A percentile compares a stretch with the other conserved stretches of the same genome.
Evolutionary conservation across 2,888 invertebrate genomes (phyloP).

Genomic region (Eubasilissa splendida): DNA sequence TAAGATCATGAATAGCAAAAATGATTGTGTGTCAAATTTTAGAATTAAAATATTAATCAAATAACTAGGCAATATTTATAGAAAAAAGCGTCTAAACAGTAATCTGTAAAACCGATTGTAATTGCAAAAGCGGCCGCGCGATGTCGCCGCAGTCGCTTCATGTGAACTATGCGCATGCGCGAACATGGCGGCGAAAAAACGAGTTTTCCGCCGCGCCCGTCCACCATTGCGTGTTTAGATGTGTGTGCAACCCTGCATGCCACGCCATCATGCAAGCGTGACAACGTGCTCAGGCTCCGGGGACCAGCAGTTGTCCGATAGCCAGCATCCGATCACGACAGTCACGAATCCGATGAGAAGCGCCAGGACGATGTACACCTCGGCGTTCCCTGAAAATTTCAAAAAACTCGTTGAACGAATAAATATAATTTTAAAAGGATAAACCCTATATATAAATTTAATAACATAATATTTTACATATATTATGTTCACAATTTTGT

Average conservation of each 20-base stretch:
- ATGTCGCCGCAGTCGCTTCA: conserved; percentile 18
- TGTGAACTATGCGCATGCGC: conserved; percentile 37
- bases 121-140: conserved; percentile 34
- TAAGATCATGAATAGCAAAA: too few relatives aligned
- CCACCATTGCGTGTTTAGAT: conserved; percentile 66
- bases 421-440: too few relatives aligned
- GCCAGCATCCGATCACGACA: conserved; percentile 83
- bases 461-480: too few relatives aligned
- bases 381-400: conserved; percentile 77
- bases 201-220: conserved; percentile 65
- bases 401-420: not conserved
- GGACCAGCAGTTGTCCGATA: conserved; percentile 85
- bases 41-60: too few relatives aligned
- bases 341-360: conserved; percentile 81
- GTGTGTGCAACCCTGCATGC: conserved; percentile 76
- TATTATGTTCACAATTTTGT: too few relatives aligned
- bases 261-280: conserved; percentile 80
- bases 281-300: conserved; percentile 80
- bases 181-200: conserved; percentile 53
- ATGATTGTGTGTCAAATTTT: too few relatives aligned
- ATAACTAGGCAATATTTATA: not conserved
- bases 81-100: conserved; percentile 5
- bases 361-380: conserved; percentile 83
- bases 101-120: conserved; percentile 29
- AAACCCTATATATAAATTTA: too few relatives aligned